These are phyloP conservation scores for Magallana gigas DNA, from an alignment of 1,140 invertebrate genomes.

Conservation along the genomic window DNA sequence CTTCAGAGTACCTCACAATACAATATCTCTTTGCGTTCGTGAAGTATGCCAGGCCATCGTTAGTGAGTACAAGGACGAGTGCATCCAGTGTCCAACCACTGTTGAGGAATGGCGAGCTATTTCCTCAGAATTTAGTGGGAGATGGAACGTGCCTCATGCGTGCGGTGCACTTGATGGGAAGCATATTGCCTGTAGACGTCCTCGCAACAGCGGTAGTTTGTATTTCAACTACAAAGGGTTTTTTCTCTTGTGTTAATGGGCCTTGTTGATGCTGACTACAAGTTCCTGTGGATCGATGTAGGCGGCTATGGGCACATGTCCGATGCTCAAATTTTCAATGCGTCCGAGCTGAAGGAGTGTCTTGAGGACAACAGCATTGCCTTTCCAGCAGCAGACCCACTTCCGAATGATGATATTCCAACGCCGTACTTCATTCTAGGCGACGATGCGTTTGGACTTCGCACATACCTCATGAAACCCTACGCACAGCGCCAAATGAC, in stretches of 20 bases:
- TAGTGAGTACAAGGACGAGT: background rate
- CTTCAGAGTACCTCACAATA: no score
- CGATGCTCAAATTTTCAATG: constrained; percentile 53
- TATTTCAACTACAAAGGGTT: no score
- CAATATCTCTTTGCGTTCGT: no score
- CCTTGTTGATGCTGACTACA: constrained; percentile 50
- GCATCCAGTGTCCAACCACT: constrained; percentile 5
- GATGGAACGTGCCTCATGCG: constrained; percentile 54
- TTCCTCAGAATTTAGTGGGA: constrained; percentile 42
- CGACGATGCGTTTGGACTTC: no score
- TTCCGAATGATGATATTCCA: constrained; percentile 40
- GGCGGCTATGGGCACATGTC: constrained; percentile 42
- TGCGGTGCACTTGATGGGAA: constrained; percentile 53
- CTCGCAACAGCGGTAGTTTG: constrained; percentile 46
- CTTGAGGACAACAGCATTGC: background rate
- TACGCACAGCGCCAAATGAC: no score
- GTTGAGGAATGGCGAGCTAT: constrained; percentile 1
- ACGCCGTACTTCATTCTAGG: constrained; percentile 34
- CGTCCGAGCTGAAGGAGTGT: constrained; percentile 37
- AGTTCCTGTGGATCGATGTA: constrained; percentile 50
- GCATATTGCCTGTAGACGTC: constrained; percentile 47
- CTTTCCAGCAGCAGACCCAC: constrained; percentile 53
- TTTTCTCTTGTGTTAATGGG: no score
- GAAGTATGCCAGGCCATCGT: constrained; percentile 35
- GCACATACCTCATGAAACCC: no score